Conservation (phyloP, 2,888 invertebrate species). For the Hesperia comma region DNA sequence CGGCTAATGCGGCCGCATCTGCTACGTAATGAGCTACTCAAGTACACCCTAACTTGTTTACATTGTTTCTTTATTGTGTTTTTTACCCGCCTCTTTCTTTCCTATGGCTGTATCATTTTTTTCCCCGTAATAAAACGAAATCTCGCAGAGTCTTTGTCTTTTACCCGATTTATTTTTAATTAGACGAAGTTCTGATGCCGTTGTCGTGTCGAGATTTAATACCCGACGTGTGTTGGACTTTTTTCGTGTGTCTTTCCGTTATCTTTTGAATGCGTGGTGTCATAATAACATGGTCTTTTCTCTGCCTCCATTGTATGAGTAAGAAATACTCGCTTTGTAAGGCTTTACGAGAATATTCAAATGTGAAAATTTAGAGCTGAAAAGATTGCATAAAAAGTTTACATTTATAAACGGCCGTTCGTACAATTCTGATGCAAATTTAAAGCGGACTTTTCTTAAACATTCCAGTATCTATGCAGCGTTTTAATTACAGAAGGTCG, state of each 20-base stretch:
- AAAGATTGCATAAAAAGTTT: constrained; percentile 32
- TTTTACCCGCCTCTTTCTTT: constrained; percentile 77
- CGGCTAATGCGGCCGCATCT: constrained; percentile 78
- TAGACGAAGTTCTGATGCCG: constrained; percentile 51
- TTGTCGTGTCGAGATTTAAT: constrained; percentile 36
- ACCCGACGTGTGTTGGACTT: constrained; percentile 26
- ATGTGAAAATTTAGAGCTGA: constrained; percentile 27
- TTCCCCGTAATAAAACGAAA: constrained; percentile 74
- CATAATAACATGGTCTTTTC: constrained; percentile 35
- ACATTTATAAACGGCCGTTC: constrained; percentile 30
- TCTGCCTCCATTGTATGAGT: constrained; percentile 33
- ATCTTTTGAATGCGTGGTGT: constrained; percentile 36
- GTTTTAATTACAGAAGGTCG: not conserved
- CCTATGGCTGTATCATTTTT: constrained; percentile 70
- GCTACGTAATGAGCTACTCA: constrained; percentile 81
- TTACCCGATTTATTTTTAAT: constrained; percentile 68
- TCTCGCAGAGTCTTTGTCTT: constrained; percentile 61
- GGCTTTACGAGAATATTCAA: constrained; percentile 29
- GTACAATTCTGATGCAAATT: constrained; percentile 14
- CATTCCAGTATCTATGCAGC: constrained; percentile 4
- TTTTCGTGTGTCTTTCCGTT: constrained; percentile 31
- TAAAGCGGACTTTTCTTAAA: constrained; percentile 20
- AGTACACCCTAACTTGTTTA: constrained; percentile 83
- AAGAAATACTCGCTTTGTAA: constrained; percentile 32
- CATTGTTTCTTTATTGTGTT: constrained; percentile 84